Evolutionary conservation across 2,888 invertebrate species (phyloP).

Genomic region (Opisthograptis luteolata): DNA sequence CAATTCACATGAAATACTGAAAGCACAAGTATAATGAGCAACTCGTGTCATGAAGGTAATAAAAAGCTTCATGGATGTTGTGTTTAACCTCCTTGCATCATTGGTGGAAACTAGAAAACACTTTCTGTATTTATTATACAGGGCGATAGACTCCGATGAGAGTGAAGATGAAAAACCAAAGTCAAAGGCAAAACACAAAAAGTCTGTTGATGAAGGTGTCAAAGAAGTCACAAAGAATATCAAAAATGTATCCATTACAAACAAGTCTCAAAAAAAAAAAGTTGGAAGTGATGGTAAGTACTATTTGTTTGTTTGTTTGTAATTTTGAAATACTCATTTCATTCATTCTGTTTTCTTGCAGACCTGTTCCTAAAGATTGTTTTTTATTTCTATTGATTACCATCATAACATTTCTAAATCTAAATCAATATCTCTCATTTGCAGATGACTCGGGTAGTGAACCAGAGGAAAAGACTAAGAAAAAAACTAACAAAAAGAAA

Average conservation of each 20-base stretch:
- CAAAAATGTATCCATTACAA: slow-evolving; percentile 84
- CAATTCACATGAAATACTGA: not conserved
- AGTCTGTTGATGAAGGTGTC: slow-evolving; percentile 77
- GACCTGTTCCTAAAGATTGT: too few species aligned
- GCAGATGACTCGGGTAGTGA: slow-evolving; percentile 76
- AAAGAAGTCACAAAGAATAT: slow-evolving; percentile 83
- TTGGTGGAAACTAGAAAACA: not conserved
- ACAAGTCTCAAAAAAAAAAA: slow-evolving; percentile 79
- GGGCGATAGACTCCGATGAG: slow-evolving; percentile 71
- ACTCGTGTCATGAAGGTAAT: too few species aligned
- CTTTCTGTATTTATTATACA: slow-evolving; percentile 39
- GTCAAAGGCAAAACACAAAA: slow-evolving; percentile 76
- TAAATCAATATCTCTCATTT: slow-evolving; percentile 14
- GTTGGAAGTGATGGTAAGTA: slow-evolving; percentile 66
- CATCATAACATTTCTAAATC: slow-evolving; percentile 5
- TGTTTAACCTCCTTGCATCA: not conserved
- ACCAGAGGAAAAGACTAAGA: slow-evolving; percentile 72
- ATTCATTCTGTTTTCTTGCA: not conserved
- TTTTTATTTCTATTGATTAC: too few species aligned
- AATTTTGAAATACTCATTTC: not conserved
- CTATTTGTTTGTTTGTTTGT: slow-evolving; percentile 1
- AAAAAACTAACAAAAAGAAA: slow-evolving; percentile 67
- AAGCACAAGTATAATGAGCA: too few species aligned
- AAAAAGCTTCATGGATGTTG: too few species aligned
- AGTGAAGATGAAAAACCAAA: slow-evolving; percentile 80